Evolutionary conservation across 2,797 vertebrate genomes (phyloP), one percentile per base, ranked within the genome.

Genomic region (Spinibarbus caldwelli): DNA sequence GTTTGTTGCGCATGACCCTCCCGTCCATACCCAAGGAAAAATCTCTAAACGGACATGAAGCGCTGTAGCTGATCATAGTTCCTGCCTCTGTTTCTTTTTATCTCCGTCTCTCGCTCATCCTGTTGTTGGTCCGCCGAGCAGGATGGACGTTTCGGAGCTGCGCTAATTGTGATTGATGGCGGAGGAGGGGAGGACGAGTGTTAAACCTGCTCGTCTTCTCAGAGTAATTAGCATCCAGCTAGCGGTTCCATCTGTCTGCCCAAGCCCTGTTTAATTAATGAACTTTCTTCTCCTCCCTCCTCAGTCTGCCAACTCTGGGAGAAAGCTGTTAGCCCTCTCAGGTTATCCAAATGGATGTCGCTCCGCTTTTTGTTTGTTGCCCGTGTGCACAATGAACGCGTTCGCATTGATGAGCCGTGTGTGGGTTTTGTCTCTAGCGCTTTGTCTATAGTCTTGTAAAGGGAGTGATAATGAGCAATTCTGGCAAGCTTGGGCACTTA

Each of bases 181-280:
- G 91, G 94, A 94, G 95, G 94, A 95, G 94, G 95, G 93, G 94
- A 95, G 96, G 94, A 92, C 89, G 92, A 92, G 94, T 94, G 94
- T 93, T 96, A 96, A 94, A 94, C 91, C 95, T 95, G 95, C 96
- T 92, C 95, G 94, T 96, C 95, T 96, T 95, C 95, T 96, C 96
- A 94, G 92, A 94, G 93, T 96, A 97, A 97, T 97, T 97, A 96
- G 95, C 96, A 96, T 96, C 94, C 95, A 96, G 96, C 97, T 97
- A 97, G 95, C 95, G 93, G 91, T 96, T 97, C 97, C 97, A 98
- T 99, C 97, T 99, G 97, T 96, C 98, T 94, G 93, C 62, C 91
- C 93, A 93, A 96, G 94, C 94, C 93, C 94, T 96, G 96, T 97
- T 97, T 98, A 98, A 98, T 98, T 98, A 98, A 97, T 98, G 96